Evolutionary conservation across 2,888 invertebrate genomes (phyloP), one percentile per base, ranked within the genome.

Genomic region (Saturnia japonica): DNA sequence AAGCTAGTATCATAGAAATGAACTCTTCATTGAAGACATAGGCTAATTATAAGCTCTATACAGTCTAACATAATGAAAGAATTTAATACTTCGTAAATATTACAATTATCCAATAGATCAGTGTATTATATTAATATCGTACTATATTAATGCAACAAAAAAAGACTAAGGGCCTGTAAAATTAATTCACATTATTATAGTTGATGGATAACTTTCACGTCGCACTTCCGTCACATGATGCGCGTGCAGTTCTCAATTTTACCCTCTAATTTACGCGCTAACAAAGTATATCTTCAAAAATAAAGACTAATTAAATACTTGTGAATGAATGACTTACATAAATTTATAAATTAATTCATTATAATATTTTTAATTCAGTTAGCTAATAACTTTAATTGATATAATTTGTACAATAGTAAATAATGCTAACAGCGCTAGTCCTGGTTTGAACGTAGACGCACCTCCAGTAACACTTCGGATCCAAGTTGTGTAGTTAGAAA

Each of bases 401-500:
- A 80, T 69, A 72, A 77, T 66, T 70, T 82, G 82, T 16, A 78
- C 69, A 34, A 83, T 64, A 73, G 80, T 77, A 9, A 82, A 73
- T 25, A 87, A 28, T 2, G 78, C 70, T 14, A 85, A 73, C 7
- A 82, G 68, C 8, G 81, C 78, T 4, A 84, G 69, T 40, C 82
- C 81, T 25, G 83, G 82, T 45, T 76, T 79, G 74, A 83, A 82
- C 25, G 80, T 74, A n/a, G 78, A 72, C 0, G 80, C 79, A 1
- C 82, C 80, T 8, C 82, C 82, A 0, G 87, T 84, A 19, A 86
- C 70, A 45, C 70, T 76, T 54, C 79, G 75, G 19, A 89, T 84
- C 88, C 87, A 89, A 0, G 75, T 73, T 0, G 85, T 83, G 70
- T 88, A 88, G 77, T 86, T 84, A 1, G 85, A 81, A 0, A 89